These are phyloP conservation scores for Malurus alboscapulatus DNA, from an alignment of 2,113 vertebrate species.

Conservation along the genomic window DNA sequence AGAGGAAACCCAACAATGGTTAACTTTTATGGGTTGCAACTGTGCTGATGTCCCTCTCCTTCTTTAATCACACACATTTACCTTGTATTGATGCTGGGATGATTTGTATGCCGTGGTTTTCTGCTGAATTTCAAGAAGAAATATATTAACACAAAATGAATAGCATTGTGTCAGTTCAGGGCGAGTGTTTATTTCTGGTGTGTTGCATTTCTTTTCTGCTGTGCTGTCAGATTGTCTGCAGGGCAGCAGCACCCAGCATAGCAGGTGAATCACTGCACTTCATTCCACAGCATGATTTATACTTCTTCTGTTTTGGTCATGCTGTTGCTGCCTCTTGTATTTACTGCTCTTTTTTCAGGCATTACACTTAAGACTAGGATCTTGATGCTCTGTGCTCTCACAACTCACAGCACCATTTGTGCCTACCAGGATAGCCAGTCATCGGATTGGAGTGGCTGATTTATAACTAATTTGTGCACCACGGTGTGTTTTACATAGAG, in stretches of 20 bases:
- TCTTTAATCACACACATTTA: slow-evolving; percentile 42
- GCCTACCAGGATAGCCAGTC: not conserved
- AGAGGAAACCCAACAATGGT: not conserved
- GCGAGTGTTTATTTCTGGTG: slow-evolving; percentile 59
- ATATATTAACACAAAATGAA: slow-evolving; percentile 57
- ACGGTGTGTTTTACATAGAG: not conserved
- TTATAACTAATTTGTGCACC: not conserved
- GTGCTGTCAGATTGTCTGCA: slow-evolving; percentile 56
- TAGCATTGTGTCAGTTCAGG: slow-evolving; percentile 35
- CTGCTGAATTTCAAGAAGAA: slow-evolving; percentile 60
- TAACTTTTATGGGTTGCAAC: not conserved
- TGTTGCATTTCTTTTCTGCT: slow-evolving; percentile 57
- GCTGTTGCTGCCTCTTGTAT: slow-evolving; percentile 36
- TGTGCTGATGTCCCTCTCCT: not conserved
- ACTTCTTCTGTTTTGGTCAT: slow-evolving; percentile 10
- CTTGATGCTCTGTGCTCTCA: not conserved
- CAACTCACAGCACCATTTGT: not conserved
- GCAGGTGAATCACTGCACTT: slow-evolving; percentile 55
- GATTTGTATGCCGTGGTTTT: slow-evolving; percentile 21
- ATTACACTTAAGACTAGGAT: slow-evolving; percentile 24
- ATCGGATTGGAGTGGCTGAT: not conserved
- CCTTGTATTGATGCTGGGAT: slow-evolving; percentile 48
- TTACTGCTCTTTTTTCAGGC: slow-evolving; percentile 24
- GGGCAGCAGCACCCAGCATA: slow-evolving; percentile 18
- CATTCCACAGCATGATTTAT: slow-evolving; percentile 43